Conservation (phyloP, 2,113 vertebrate genomes). For the Carassius auratus region DNA sequence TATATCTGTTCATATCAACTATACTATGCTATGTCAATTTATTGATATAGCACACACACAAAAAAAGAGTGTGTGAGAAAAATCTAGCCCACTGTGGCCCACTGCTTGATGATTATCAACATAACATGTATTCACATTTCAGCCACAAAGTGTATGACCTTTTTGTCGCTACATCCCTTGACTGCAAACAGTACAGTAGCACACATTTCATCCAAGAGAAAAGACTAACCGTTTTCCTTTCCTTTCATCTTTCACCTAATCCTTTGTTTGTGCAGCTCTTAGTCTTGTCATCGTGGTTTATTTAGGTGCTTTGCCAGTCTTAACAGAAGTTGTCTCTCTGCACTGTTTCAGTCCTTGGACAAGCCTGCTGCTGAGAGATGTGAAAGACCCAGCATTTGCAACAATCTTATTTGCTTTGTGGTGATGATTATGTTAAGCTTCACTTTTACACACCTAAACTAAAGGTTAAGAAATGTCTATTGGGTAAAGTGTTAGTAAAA, state of each 20-base stretch:
- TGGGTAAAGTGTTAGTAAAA: neutral
- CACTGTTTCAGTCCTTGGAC: constrained; percentile 62
- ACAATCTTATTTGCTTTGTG: constrained; percentile 64
- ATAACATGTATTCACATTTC: neutral
- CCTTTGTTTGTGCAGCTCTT: constrained; percentile 79
- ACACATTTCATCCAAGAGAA: constrained; percentile 47
- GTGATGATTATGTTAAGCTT: constrained; percentile 66
- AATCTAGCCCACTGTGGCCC: neutral
- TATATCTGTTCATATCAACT: too few species aligned
- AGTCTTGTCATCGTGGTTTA: constrained; percentile 75
- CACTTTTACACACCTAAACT: constrained; percentile 29
- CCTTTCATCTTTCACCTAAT: constrained; percentile 77
- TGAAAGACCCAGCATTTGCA: constrained; percentile 61
- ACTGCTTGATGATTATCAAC: neutral
- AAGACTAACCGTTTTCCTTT: constrained; percentile 63
- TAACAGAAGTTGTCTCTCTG: constrained; percentile 57
- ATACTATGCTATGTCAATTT: too few species aligned
- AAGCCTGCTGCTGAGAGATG: constrained; percentile 70
- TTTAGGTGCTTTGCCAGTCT: constrained; percentile 73
- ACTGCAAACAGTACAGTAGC: constrained; percentile 58
- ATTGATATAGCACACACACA: too few species aligned
- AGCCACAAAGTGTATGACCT: neutral
- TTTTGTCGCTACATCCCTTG: neutral
- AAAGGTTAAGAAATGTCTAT: constrained; percentile 3
- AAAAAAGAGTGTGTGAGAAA: neutral